Evolutionary conservation across 2,888 invertebrate species (phyloP).

Genomic region (Piscicola geometra): DNA sequence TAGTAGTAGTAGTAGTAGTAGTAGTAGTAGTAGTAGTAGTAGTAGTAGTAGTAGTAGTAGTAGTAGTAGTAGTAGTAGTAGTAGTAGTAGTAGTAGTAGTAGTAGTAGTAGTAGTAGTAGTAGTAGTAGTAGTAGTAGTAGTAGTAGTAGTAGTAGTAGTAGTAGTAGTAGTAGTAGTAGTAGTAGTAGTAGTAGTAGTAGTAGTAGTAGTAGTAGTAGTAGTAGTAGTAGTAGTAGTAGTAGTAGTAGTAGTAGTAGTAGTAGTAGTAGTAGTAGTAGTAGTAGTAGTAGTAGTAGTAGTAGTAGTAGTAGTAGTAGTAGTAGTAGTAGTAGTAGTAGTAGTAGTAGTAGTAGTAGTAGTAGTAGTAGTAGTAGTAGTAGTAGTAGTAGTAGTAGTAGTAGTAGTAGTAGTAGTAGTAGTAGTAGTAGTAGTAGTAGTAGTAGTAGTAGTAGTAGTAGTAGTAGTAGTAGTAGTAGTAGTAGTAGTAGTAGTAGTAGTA

Average conservation of each 20-base stretch:
- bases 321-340: slow-evolving; percentile 27
- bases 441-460: slow-evolving; percentile 25
- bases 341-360: slow-evolving; percentile 23
- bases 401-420: slow-evolving; percentile 27
- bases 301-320: slow-evolving; percentile 27
- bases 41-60: slow-evolving; percentile 25
- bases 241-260: slow-evolving; percentile 27
- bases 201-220: slow-evolving; percentile 23
- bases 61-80: slow-evolving; percentile 26
- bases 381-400: slow-evolving; percentile 25
- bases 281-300: slow-evolving; percentile 27
- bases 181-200: slow-evolving; percentile 13
- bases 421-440: slow-evolving; percentile 26
- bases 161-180: slow-evolving; percentile 6
- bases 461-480: slow-evolving; percentile 27
- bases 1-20: slow-evolving; percentile 26
- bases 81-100: slow-evolving; percentile 27
- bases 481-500: slow-evolving; percentile 18
- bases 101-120: slow-evolving; percentile 9
- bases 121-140: slow-evolving; percentile 9
- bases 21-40: slow-evolving; percentile 27
- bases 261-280: slow-evolving; percentile 27
- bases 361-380: slow-evolving; percentile 25
- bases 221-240: slow-evolving; percentile 27
- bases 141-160: slow-evolving; percentile 9